Conservation (phyloP, 2,797 vertebrate genomes). For the Sciurus carolinensis region DNA sequence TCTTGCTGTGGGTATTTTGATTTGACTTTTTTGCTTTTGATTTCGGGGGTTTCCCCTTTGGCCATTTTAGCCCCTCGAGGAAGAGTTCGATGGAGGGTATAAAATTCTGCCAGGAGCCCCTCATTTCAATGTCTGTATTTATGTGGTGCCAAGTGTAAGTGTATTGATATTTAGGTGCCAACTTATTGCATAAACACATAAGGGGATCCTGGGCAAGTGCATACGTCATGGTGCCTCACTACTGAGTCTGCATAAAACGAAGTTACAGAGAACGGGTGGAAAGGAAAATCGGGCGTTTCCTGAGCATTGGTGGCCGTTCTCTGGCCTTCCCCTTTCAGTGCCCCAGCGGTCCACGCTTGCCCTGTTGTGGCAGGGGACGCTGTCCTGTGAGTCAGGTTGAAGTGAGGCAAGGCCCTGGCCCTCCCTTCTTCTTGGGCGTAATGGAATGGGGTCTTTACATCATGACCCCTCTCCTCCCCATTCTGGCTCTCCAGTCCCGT, state of each 20-base stretch:
- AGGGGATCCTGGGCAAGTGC: too few species aligned
- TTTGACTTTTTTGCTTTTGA: not conserved
- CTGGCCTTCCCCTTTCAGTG: not conserved
- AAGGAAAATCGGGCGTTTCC: not conserved
- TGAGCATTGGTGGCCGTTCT: not conserved
- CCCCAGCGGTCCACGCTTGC: not conserved
- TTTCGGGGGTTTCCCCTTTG: not conserved
- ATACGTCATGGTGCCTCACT: not conserved
- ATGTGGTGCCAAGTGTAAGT: not conserved
- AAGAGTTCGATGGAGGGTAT: not conserved
- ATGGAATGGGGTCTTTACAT: not conserved
- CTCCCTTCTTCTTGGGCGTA: not conserved
- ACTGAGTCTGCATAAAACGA: not conserved
- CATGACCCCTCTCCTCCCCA: not conserved
- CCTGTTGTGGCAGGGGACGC: not conserved
- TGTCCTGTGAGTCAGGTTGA: constrained; percentile 20
- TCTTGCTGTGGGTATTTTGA: not conserved
- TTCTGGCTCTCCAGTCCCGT: not conserved
- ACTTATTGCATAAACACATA: not conserved
- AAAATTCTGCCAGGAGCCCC: not conserved
- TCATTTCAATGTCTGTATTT: not conserved
- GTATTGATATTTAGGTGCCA: not conserved
- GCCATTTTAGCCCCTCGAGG: constrained; percentile 4
- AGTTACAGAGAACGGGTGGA: not conserved
- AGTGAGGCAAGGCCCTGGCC: not conserved